Evolutionary conservation across 2,113 vertebrate species (phyloP).

Genomic region (Triplophysa dalaica): DNA sequence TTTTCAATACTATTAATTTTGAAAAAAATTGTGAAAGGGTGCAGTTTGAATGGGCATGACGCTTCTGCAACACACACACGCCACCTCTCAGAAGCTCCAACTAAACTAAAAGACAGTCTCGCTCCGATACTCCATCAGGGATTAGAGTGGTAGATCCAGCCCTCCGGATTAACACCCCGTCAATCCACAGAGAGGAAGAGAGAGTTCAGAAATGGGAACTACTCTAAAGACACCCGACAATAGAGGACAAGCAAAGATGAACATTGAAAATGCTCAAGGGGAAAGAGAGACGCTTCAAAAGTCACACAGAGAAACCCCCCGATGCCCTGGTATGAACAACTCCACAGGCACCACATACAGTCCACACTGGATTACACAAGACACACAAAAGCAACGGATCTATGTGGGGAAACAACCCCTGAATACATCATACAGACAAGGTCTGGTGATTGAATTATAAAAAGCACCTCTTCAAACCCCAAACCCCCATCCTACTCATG

Average conservation of each 20-base stretch:
- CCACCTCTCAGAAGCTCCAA: neutral
- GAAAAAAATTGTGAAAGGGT: too few species aligned
- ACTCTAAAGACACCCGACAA: slow-evolving; percentile 5
- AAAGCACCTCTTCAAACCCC: neutral
- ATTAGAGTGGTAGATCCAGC: slow-evolving; percentile 48
- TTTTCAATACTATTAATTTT: too few species aligned
- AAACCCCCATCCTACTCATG: neutral
- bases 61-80: neutral
- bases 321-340: slow-evolving; percentile 5
- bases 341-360: neutral
- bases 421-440: slow-evolving; percentile 14
- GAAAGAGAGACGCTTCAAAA: slow-evolving; percentile 20
- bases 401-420: slow-evolving; percentile 19
- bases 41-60: too few species aligned
- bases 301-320: slow-evolving; percentile 15
- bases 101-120: slow-evolving; percentile 37
- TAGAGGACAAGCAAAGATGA: neutral
- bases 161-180: slow-evolving; percentile 42
- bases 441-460: slow-evolving; percentile 27
- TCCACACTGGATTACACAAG: neutral
- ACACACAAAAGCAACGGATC: slow-evolving; percentile 23
- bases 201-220: neutral
- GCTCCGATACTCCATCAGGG: slow-evolving; percentile 46
- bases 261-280: neutral
- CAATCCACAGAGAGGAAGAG: slow-evolving; percentile 33